phyloP scores from a whole-genome alignment of 2,888 invertebrate genomes.

The Rhagium mordax region DNA sequence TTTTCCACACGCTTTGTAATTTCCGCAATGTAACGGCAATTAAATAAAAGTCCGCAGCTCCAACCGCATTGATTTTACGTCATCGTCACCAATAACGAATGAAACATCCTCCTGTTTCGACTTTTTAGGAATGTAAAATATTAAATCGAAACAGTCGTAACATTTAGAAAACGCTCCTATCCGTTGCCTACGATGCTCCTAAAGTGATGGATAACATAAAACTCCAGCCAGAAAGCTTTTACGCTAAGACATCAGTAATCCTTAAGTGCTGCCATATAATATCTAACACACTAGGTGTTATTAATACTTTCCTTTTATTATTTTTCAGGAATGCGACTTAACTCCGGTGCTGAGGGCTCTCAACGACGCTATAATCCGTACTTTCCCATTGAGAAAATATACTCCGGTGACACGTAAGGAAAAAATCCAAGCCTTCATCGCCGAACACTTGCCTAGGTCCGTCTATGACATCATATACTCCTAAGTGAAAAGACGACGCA shows the following conservation, averaged over 20 bases:
- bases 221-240: not conserved
- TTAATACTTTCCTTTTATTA: slow-evolving; percentile 30
- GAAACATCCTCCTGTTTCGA: too few species aligned
- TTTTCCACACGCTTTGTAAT: too few species aligned
- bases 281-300: not conserved
- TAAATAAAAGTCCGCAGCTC: too few species aligned
- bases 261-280: not conserved
- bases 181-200: not conserved
- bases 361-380: slow-evolving; percentile 84
- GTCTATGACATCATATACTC: slow-evolving; percentile 85
- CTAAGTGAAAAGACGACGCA: slow-evolving; percentile 44
- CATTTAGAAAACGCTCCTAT: not conserved
- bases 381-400: slow-evolving; percentile 88
- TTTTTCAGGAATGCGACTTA: slow-evolving; percentile 80
- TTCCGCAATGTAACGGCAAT: too few species aligned
- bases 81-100: too few species aligned
- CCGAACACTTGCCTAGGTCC: slow-evolving; percentile 86
- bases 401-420: slow-evolving; percentile 86
- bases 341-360: slow-evolving; percentile 83
- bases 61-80: too few species aligned
- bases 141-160: not conserved
- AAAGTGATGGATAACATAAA: not conserved
- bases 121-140: too few species aligned
- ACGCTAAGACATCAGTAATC: not conserved
- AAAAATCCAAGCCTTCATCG: slow-evolving; percentile 84